phyloP scores from a whole-genome alignment of 2,113 vertebrate species.

The Lonchura striata region DNA sequence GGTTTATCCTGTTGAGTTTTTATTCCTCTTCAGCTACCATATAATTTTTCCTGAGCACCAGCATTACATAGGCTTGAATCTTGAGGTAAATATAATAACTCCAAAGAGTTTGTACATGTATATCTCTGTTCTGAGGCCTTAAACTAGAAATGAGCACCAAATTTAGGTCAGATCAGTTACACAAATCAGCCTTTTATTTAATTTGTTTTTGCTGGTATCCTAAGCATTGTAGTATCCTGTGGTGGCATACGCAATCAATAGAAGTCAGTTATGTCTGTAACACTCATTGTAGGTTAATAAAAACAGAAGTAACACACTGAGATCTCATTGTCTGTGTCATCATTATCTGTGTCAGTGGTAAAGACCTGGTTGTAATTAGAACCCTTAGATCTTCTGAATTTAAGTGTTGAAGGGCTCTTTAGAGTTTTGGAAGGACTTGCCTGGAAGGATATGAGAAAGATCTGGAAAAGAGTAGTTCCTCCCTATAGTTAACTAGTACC shows the following conservation, averaged over 20 bases:
- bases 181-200: not conserved
- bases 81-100: not conserved
- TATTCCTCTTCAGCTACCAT: not conserved
- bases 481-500: not conserved
- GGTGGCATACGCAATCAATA: not conserved
- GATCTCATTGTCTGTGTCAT: constrained; percentile 12
- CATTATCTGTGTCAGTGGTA: not conserved
- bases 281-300: not conserved
- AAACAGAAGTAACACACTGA: not conserved
- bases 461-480: not conserved
- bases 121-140: not conserved
- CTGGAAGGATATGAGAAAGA: not conserved
- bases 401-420: not conserved
- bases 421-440: not conserved
- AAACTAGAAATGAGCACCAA: not conserved
- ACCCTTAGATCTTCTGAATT: not conserved
- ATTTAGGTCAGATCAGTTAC: not conserved
- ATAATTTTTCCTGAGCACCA: constrained; percentile 1
- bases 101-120: not conserved
- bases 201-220: not conserved
- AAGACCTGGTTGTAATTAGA: constrained; percentile 22
- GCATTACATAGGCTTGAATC: not conserved
- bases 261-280: not conserved
- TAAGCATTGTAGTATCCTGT: not conserved
- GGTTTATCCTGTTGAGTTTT: constrained; percentile 2